These are phyloP conservation scores for Zaprionus ornatus DNA, from an alignment of 1,140 invertebrate genomes.

Conservation along the genomic window DNA sequence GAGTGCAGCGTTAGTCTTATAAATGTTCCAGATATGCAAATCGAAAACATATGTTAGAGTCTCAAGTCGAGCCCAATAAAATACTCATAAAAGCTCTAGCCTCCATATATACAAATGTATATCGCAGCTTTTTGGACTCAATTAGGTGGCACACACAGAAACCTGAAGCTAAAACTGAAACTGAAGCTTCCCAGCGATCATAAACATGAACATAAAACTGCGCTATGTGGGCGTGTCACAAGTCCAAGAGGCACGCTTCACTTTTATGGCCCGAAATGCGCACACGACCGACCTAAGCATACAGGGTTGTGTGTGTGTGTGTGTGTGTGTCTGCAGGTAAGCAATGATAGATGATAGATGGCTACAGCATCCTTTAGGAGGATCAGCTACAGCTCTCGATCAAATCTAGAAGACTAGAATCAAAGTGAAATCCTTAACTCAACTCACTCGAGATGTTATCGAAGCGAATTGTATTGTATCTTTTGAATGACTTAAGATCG, in stretches of 20 bases:
- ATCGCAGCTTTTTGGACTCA: conserved; percentile 16
- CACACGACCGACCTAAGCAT: not conserved
- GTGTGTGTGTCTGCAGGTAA: not conserved
- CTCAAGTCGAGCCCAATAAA: conserved; percentile 21
- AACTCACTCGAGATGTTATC: not conserved
- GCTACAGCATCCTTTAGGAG: not conserved
- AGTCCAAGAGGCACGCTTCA: conserved; percentile 16
- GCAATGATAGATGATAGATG: not conserved
- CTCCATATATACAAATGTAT: not conserved
- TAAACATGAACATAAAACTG: conserved; percentile 33
- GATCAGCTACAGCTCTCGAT: not conserved
- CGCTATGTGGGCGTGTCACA: conserved; percentile 39
- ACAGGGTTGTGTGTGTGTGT: too few species aligned
- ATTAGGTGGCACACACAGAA: conserved; percentile 23
- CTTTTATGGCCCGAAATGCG: conserved; percentile 18
- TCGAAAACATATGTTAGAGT: conserved; percentile 2
- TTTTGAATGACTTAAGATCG: conserved; percentile 8
- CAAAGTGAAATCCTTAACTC: not conserved
- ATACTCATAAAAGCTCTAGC: conserved; percentile 31
- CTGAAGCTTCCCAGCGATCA: conserved; percentile 11
- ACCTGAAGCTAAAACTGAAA: not conserved
- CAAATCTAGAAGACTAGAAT: not conserved
- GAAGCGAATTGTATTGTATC: not conserved
- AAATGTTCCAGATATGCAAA: conserved; percentile 39
- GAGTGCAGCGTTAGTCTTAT: conserved; percentile 4